Evolutionary conservation across 2,797 vertebrate genomes (phyloP).

Genomic region (Nyctalus aviator): DNA sequence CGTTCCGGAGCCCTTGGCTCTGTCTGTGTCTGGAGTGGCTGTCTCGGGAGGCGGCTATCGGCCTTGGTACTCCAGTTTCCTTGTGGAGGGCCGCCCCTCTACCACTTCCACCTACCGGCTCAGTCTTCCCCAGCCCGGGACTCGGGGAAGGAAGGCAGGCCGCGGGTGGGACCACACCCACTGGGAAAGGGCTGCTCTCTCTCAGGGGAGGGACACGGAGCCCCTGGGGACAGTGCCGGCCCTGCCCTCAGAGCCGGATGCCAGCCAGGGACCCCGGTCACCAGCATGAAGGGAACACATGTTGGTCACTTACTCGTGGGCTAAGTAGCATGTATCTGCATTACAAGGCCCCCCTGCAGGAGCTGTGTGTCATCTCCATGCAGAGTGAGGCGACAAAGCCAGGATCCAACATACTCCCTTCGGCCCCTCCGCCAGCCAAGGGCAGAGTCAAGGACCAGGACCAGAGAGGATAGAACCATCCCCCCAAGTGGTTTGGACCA

Average conservation of each 20-base stretch:
- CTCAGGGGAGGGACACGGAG: background rate
- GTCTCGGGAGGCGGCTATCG: too few species aligned
- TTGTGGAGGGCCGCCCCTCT: accelerated
- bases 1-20: background rate
- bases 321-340: background rate
- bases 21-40: background rate
- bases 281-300: background rate
- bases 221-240: background rate
- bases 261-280: background rate
- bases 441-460: background rate
- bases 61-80: background rate
- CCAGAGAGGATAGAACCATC: background rate
- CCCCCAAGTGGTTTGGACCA: background rate
- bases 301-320: accelerated
- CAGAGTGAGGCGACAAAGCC: background rate
- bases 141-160: accelerated
- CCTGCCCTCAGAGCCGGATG: background rate
- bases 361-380: accelerated
- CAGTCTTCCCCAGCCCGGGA: background rate
- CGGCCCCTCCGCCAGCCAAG: background rate
- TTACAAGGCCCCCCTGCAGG: background rate
- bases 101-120: accelerated
- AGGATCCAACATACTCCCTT: background rate
- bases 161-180: background rate
- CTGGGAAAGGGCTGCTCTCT: background rate